Percentiles rank a stretch among this genome's conserved stretches.
These are phyloP conservation scores for Acanthurus lineatus DNA, from an alignment of 2,797 vertebrate species.

Conservation along the genomic window DNA sequence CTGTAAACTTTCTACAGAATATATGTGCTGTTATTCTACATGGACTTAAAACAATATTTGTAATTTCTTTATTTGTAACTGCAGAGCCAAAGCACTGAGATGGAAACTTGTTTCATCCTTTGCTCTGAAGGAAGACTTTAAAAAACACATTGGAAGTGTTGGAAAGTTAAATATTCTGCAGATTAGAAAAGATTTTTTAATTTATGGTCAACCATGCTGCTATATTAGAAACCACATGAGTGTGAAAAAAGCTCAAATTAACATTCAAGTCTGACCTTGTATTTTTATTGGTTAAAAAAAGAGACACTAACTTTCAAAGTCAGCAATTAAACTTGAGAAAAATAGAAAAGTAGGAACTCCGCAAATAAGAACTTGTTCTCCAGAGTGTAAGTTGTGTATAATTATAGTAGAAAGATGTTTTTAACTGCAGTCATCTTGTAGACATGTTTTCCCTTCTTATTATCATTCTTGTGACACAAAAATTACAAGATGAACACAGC, in stretches of 20 bases:
- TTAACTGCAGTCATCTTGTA: conserved; percentile 1
- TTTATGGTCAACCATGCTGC: not conserved
- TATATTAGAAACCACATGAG: not conserved
- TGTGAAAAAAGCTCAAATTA: not conserved
- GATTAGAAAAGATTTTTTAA: not conserved
- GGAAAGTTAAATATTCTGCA: not conserved
- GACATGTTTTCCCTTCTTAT: conserved; percentile 14
- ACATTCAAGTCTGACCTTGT: not conserved
- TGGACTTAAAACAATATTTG: no score
- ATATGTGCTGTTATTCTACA: not conserved
- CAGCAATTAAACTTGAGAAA: not conserved
- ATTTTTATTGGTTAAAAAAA: not conserved
- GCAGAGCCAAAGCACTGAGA: not conserved
- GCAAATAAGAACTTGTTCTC: not conserved
- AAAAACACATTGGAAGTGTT: no score
- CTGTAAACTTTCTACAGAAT: not conserved
- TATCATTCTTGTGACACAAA: conserved; percentile 32
- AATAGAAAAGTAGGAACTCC: not conserved
- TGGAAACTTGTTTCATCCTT: not conserved
- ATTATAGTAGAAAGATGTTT: not conserved
- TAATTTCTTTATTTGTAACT: no score
- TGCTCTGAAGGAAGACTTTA: not conserved
- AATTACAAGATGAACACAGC: conserved; percentile 24
- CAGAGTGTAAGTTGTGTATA: not conserved
- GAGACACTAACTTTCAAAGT: conserved; percentile 1